Conservation (phyloP, 2,113 vertebrate species). For the Trematocara stigmaticum region DNA sequence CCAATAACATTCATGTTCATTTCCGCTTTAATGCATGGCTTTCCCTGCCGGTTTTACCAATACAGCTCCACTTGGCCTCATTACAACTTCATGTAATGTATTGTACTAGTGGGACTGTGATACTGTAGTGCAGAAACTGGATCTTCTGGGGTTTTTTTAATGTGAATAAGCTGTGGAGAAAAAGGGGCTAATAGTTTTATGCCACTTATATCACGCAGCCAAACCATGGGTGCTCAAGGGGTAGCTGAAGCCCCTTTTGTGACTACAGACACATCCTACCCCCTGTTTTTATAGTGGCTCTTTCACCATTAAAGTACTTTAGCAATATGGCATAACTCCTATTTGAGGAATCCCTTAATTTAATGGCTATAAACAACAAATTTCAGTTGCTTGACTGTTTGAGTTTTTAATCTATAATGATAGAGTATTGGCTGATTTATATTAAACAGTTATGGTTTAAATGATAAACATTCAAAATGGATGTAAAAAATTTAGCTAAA, state of each 20-base stretch:
- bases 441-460: background rate
- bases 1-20: constrained; percentile 65
- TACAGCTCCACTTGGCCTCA: constrained; percentile 27
- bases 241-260: background rate
- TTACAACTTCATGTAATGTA: constrained; percentile 18
- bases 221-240: background rate
- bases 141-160: background rate
- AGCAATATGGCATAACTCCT: background rate
- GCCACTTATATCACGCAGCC: background rate
- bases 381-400: background rate
- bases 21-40: constrained; percentile 59
- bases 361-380: background rate
- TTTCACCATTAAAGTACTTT: background rate
- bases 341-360: background rate
- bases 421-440: background rate
- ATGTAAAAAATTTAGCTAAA: background rate
- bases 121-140: background rate
- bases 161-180: background rate
- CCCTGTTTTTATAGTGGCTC: background rate
- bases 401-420: background rate
- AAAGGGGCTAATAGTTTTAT: background rate
- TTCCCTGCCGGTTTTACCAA: constrained; percentile 5
- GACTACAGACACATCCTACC: background rate
- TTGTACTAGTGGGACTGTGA: constrained; percentile 2
- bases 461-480: background rate